Conservation (phyloP, 2,797 vertebrate genomes). For the Carapus acus region DNA sequence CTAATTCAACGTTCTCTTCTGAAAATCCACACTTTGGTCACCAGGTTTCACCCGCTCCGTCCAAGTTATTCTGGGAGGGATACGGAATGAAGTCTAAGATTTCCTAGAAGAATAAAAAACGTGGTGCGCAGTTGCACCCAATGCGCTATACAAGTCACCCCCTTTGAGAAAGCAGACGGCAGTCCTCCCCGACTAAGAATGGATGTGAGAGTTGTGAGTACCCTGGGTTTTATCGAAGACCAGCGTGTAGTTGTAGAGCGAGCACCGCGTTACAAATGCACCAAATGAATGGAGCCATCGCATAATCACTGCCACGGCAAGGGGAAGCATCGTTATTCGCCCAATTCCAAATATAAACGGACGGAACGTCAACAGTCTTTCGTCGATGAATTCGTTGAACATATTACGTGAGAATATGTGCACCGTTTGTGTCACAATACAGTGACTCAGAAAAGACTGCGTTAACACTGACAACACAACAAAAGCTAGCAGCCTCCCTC, state of each 20-base stretch:
- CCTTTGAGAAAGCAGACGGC: too few species aligned
- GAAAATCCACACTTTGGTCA: background rate
- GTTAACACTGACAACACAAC: constrained; percentile 43
- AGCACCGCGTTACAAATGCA: background rate
- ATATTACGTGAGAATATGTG: background rate
- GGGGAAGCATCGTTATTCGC: constrained; percentile 17
- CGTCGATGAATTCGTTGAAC: background rate
- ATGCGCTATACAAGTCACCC: too few species aligned
- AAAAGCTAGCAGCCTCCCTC: constrained; percentile 59
- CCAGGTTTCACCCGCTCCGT: background rate
- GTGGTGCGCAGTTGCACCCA: too few species aligned
- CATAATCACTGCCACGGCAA: constrained; percentile 33
- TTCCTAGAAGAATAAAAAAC: too few species aligned
- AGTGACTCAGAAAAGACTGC: constrained; percentile 1
- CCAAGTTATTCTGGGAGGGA: background rate
- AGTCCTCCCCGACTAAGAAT: too few species aligned
- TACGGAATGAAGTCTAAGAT: background rate
- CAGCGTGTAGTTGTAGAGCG: too few species aligned
- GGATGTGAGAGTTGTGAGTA: too few species aligned
- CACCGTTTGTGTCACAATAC: background rate
- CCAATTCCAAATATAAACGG: constrained; percentile 12
- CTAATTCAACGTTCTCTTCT: too few species aligned
- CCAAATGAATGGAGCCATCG: constrained; percentile 24
- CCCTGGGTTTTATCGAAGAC: too few species aligned
- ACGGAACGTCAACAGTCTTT: background rate